phyloP scores from a whole-genome alignment of 2,113 vertebrate species.

The Laticauda colubrina region DNA sequence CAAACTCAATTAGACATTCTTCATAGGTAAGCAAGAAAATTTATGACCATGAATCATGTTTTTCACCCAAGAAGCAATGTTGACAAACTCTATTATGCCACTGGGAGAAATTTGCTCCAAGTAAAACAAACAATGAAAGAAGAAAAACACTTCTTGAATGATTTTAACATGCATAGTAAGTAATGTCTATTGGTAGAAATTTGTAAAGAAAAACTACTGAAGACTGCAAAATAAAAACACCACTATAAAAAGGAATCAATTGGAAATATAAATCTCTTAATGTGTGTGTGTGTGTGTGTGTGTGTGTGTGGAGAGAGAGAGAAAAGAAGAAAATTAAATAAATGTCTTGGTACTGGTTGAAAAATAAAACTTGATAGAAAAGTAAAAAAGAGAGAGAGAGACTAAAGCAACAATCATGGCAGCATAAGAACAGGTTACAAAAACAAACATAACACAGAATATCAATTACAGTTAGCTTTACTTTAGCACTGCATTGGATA shows the following conservation, averaged over 20 bases:
- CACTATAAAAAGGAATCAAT: background rate
- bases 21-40: background rate
- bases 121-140: background rate
- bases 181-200: background rate
- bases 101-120: background rate
- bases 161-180: background rate
- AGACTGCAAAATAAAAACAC: background rate
- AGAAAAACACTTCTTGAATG: background rate
- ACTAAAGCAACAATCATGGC: background rate
- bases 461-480: background rate
- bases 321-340: background rate
- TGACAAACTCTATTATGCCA: background rate
- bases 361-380: background rate
- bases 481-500: background rate
- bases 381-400: background rate
- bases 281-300: background rate
- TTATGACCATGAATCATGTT: background rate
- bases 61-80: background rate
- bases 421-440: background rate
- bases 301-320: background rate
- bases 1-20: background rate
- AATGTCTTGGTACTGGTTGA: background rate
- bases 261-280: background rate
- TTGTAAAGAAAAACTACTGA: background rate
- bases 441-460: background rate